Evolutionary conservation across 2,113 vertebrate species (phyloP).

Genomic region (Lophotis ruficrista): DNA sequence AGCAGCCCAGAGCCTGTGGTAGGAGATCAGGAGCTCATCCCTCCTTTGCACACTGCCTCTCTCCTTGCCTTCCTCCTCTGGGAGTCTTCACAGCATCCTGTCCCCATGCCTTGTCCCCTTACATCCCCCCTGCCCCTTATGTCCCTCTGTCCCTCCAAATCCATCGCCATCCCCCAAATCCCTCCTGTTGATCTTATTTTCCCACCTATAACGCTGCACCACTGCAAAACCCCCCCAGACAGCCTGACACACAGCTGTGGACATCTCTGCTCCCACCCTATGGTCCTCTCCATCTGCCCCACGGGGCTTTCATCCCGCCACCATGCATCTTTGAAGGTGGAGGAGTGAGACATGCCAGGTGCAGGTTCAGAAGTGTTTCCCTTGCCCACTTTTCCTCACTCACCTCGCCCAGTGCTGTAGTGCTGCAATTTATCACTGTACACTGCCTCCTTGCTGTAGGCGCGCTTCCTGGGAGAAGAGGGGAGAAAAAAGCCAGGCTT

Average conservation of each 20-base stretch:
- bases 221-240: background rate
- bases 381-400: constrained; percentile 25
- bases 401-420: constrained; percentile 97
- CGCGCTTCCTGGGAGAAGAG: constrained; percentile 85
- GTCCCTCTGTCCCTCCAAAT: background rate
- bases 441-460: constrained; percentile 95
- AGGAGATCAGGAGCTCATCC: background rate
- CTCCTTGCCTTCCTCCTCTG: background rate
- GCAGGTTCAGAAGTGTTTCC: background rate
- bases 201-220: background rate
- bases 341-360: rapidly evolving
- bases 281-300: background rate
- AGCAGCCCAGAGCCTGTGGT: background rate
- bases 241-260: background rate
- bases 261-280: background rate
- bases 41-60: background rate
- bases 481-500: background rate
- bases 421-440: constrained; percentile 98
- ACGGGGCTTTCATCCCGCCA: background rate
- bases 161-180: background rate
- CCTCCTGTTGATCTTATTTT: background rate
- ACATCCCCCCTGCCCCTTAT: too few species aligned
- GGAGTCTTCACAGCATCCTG: background rate
- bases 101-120: too few species aligned
- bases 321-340: rapidly evolving